phyloP scores from a whole-genome alignment of 2,113 vertebrate species.

The Odocoileus hemionus region DNA sequence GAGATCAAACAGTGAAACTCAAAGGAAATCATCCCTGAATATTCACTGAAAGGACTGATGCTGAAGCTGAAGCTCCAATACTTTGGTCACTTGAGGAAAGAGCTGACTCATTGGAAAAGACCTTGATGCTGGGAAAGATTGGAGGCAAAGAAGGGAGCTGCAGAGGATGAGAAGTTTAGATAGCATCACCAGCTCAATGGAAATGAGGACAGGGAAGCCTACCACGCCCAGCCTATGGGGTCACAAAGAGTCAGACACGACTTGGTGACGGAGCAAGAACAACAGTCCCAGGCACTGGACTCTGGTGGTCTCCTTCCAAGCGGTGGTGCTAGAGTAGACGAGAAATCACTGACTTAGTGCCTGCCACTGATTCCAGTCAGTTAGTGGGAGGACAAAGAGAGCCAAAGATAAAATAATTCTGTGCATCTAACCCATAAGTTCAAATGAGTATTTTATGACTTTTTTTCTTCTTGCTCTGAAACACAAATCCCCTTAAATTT shows the following conservation, averaged over 20 bases:
- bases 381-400: not conserved
- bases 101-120: not conserved
- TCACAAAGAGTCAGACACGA: not conserved
- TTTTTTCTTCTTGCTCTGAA: not conserved
- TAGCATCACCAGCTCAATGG: not conserved
- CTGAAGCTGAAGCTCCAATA: not conserved
- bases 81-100: not conserved
- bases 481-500: not conserved
- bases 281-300: not conserved
- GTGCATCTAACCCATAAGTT: not conserved
- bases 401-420: not conserved
- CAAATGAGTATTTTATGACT: not conserved
- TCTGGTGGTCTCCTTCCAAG: not conserved
- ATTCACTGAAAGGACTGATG: not conserved
- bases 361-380: not conserved
- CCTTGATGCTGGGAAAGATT: not conserved
- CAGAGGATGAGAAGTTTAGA: not conserved
- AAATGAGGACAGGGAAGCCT: not conserved
- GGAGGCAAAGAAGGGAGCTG: not conserved
- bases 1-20: not conserved
- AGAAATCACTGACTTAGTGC: not conserved
- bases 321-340: not conserved
- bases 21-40: not conserved
- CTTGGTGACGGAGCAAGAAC: not conserved
- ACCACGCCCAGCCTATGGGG: not conserved